These are phyloP conservation scores for Aurelia coerulea DNA, from an alignment of 30 jellyfish, hydroid and myxozoan species.

Conservation along the genomic window DNA sequence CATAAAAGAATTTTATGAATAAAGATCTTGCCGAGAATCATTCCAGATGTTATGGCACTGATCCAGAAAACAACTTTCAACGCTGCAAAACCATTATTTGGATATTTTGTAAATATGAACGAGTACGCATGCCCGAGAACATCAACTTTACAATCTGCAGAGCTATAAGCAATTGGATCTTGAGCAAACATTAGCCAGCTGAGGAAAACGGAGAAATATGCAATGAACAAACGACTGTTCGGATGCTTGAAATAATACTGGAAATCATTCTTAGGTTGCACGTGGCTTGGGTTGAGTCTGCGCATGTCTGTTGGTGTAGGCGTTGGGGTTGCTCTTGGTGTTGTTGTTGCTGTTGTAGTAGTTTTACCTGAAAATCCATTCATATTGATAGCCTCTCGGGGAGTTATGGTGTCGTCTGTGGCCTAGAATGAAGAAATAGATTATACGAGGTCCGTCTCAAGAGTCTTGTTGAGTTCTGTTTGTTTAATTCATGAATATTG, in stretches of 20 bases:
- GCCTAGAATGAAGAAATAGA: too few species aligned
- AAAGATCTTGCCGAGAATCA: conserved; percentile 40
- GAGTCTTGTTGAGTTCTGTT: too few species aligned
- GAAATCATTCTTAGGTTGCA: background rate
- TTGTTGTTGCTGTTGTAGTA: too few species aligned
- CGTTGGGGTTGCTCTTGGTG: too few species aligned
- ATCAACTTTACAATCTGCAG: conserved; percentile 44
- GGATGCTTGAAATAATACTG: conserved; percentile 58
- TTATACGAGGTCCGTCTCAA: too few species aligned
- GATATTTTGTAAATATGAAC: conserved; percentile 29
- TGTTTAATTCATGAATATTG: too few species aligned
- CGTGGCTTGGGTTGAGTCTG: too few species aligned
- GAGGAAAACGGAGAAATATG: conserved; percentile 24
- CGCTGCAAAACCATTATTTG: conserved; percentile 27
- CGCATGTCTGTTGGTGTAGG: too few species aligned
- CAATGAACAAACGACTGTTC: conserved; percentile 26
- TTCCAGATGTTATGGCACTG: conserved; percentile 34
- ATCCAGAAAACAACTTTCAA: conserved; percentile 37
- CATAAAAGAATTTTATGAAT: conserved; percentile 39
- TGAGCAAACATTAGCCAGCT: conserved; percentile 65
- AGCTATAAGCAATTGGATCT: conserved; percentile 69
- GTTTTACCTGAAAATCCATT: too few species aligned
- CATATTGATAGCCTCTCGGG: too few species aligned
- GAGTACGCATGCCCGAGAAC: conserved; percentile 50
- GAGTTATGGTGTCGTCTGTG: too few species aligned